Conservation (phyloP, 2,113 vertebrate genomes). For the Psittacus erithacus region DNA sequence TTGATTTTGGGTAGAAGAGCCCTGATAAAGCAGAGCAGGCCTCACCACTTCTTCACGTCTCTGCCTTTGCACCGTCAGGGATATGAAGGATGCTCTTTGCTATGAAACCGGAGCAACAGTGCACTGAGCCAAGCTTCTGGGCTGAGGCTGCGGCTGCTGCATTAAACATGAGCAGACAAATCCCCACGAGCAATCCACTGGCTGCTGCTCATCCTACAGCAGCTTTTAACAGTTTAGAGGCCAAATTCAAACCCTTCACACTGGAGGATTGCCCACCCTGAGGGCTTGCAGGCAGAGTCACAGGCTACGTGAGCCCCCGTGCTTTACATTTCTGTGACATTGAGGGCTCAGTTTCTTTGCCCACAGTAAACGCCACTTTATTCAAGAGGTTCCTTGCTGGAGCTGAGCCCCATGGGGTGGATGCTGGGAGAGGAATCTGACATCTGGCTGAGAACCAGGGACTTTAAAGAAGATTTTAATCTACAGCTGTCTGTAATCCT, state of each 20-base stretch:
- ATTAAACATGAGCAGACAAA: neutral
- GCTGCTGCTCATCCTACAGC: neutral
- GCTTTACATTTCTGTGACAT: neutral
- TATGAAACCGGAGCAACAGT: neutral
- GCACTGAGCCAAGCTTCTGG: neutral
- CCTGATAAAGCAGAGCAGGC: neutral
- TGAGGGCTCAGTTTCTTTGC: neutral
- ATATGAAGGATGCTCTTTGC: neutral
- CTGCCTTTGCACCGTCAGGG: neutral
- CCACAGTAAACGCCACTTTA: neutral
- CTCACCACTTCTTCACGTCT: fast-evolving
- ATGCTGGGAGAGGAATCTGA: neutral
- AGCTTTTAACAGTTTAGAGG: neutral
- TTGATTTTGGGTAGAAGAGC: neutral
- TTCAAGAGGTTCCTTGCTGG: neutral
- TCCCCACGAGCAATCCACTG: neutral
- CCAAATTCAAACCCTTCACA: neutral
- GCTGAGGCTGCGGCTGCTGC: neutral
- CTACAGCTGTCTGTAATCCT: slow-evolving; percentile 41
- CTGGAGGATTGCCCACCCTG: neutral
- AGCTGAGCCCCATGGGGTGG: neutral
- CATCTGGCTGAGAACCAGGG: slow-evolving; percentile 33
- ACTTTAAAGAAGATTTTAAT: slow-evolving; percentile 42
- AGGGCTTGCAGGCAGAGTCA: neutral
- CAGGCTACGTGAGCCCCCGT: neutral